phyloP scores from a whole-genome alignment of 2,888 invertebrate species.

The Isotomurus palustris region DNA sequence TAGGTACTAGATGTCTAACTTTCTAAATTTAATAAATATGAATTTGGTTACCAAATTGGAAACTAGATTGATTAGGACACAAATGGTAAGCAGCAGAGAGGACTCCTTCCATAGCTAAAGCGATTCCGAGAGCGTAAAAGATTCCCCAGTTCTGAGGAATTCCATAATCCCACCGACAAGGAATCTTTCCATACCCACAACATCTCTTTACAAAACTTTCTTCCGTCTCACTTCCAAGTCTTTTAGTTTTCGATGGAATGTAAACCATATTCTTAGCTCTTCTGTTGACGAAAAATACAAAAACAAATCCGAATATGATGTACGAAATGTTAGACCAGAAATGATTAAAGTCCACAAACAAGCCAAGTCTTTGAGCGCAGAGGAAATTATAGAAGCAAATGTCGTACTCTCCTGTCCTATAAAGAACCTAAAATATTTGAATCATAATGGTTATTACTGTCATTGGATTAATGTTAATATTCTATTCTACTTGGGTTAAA shows the following conservation, averaged over 20 bases:
- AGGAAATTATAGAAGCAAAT: conserved; percentile 44
- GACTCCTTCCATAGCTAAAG: conserved; percentile 40
- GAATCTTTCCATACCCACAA: conserved; percentile 31
- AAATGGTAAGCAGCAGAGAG: conserved; percentile 37
- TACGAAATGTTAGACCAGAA: conserved; percentile 44
- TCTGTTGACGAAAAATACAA: conserved; percentile 35
- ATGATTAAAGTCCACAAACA: conserved; percentile 42
- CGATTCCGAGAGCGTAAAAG: conserved; percentile 39
- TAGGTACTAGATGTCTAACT: conserved; percentile 5
- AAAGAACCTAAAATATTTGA: conserved; percentile 27
- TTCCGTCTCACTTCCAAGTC: background rate
- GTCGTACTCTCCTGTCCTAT: conserved; percentile 42
- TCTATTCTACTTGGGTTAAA: too few species aligned
- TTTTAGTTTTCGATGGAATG: background rate
- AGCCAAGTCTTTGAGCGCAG: conserved; percentile 35
- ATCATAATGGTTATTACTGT: background rate
- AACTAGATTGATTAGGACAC: conserved; percentile 40
- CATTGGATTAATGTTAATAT: background rate
- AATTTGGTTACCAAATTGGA: conserved; percentile 40
- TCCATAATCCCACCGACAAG: conserved; percentile 31
- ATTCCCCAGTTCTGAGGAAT: conserved; percentile 41
- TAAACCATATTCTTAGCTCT: conserved; percentile 14
- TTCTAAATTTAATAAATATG: background rate
- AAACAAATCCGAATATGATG: conserved; percentile 39
- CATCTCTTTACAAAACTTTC: conserved; percentile 4